Evolutionary conservation across 2,888 invertebrate species (phyloP), one percentile per base, ranked within the genome.

Genomic region (Protodeltote pygarga): DNA sequence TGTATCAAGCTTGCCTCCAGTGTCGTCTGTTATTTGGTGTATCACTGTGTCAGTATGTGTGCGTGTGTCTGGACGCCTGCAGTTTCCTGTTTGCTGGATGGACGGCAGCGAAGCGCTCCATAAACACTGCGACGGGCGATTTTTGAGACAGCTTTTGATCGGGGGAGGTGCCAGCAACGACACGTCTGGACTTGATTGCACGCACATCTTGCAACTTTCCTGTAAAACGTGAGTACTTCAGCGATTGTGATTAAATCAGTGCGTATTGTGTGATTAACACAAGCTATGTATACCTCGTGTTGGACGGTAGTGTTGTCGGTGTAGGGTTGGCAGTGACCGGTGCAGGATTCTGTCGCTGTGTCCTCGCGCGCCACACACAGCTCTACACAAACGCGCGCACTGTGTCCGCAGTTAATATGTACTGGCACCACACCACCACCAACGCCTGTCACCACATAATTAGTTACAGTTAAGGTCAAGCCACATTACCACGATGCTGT

Each of bases 341-440:
- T 82, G 64, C 82, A 87, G 2, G 83, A 77, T 10, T 85, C 77
- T 16, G 81, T 77, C 2, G 42, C 0, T 17, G 29, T 9, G 34
- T 15, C 16, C 20, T 8, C 16, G 23, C 17, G 65, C 79, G 77
- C 3, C 2, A 84, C 82, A 1, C 93, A 93, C 3, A 94, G 79
- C 65, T 94, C 94, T 9, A 94, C 91, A 67, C 93, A 94, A 2
- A 93, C 93, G 16, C 93, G 83, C 0, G 93, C 92, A 70, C 77
- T 76, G 71, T 85, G 85, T n/a, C 34, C 84, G 81, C 2, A n/a
- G n/a, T n/a, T n/a, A n/a, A n/a, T n/a, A n/a, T 79, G 80, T 35
- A 65, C 28, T 23, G 63, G 62, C 0, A 62, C 29, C 55, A 71
- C 27, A 8, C 28, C 14, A 4, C 25, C 11, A 13, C 17, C 32